These are phyloP conservation scores for Willowsia nigromaculata DNA, from an alignment of 2,888 invertebrate genomes.

Conservation along the genomic window DNA sequence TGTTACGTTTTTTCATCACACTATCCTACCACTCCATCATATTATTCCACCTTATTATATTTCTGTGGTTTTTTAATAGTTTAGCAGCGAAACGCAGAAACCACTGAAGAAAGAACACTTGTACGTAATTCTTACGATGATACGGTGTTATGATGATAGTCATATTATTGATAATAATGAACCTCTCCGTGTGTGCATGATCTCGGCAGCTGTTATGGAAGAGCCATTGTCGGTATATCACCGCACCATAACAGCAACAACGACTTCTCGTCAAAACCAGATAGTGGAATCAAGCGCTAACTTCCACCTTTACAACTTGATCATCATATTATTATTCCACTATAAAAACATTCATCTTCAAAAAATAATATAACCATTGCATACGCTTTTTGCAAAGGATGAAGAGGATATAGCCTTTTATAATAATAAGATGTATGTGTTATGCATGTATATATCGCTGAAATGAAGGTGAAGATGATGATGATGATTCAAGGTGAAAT, in stretches of 20 bases:
- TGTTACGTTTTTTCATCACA: not conserved
- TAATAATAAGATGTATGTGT: not conserved
- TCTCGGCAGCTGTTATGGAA: not conserved
- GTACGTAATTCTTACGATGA: too few relatives aligned
- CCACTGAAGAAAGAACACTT: too few relatives aligned
- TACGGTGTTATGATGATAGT: too few relatives aligned
- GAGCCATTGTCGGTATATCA: not conserved
- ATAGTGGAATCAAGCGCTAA: not conserved
- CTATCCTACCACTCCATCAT: not conserved
- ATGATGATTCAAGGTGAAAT: conserved; percentile 28
- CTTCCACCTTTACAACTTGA: too few relatives aligned
- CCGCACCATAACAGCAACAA: not conserved
- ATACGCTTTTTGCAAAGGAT: too few relatives aligned
- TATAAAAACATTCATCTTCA: too few relatives aligned
- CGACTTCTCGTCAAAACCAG: not conserved
- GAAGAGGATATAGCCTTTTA: not conserved
- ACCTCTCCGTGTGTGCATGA: not conserved
- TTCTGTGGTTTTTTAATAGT: not conserved
- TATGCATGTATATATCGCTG: not conserved
- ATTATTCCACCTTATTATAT: too few relatives aligned
- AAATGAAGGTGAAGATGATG: not conserved
- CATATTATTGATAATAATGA: too few relatives aligned
- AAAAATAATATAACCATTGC: too few relatives aligned
- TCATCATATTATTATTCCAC: too few relatives aligned
- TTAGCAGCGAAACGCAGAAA: not conserved